Evolutionary conservation across 1,140 invertebrate genomes (phyloP).

Genomic region (Onthophagus taurus): DNA sequence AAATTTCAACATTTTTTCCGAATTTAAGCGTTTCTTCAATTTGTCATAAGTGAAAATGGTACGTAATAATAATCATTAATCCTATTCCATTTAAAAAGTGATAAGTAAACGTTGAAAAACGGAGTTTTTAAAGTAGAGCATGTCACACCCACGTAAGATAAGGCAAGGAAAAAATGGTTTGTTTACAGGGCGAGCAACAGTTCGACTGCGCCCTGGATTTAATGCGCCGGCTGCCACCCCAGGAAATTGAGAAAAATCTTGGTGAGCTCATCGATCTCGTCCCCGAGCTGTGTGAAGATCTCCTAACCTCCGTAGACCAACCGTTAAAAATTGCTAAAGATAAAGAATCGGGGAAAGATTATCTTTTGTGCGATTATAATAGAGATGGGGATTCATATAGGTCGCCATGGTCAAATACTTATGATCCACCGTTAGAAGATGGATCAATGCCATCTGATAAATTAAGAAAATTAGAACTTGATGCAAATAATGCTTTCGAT

Average conservation of each 20-base stretch:
- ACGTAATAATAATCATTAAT: not conserved
- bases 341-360: constrained; percentile 90
- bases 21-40: constrained; percentile 4
- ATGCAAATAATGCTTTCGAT: constrained; percentile 97
- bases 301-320: constrained; percentile 96
- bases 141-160: constrained; percentile 11
- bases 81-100: not conserved
- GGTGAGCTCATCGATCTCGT: constrained; percentile 96
- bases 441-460: constrained; percentile 96
- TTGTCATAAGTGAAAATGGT: constrained; percentile 10
- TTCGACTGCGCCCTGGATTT: constrained; percentile 98
- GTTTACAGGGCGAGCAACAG: constrained; percentile 85
- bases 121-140: not conserved
- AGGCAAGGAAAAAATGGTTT: constrained; percentile 10
- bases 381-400: constrained; percentile 98
- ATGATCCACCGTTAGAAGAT: constrained; percentile 96
- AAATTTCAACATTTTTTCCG: constrained; percentile 4
- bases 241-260: constrained; percentile 98
- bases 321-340: constrained; percentile 96
- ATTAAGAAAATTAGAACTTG: constrained; percentile 90
- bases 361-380: constrained; percentile 98
- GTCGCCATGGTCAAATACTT: constrained; percentile 99
- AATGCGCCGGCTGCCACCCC: constrained; percentile 96
- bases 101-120: not conserved
- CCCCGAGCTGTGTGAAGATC: constrained; percentile 90